Conservation (phyloP, 2,888 invertebrate species). For the Eugnorisma glareosa region DNA sequence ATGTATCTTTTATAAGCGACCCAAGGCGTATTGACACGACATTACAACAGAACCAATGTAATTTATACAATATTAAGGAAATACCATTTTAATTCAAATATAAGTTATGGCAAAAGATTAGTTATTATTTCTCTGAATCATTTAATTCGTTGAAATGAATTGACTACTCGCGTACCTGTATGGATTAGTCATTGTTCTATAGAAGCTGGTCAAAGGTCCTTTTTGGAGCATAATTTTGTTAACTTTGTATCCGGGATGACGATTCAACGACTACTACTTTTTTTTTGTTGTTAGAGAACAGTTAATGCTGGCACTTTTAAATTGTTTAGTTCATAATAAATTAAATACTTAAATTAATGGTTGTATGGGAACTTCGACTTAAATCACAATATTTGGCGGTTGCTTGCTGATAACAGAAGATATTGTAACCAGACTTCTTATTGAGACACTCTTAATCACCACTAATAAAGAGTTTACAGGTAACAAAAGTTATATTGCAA, state of each 20-base stretch:
- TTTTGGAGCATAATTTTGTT: background rate
- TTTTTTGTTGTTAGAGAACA: background rate
- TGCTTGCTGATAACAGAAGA: no score
- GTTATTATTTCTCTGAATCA: slow-evolving; percentile 34
- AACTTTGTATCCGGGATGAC: slow-evolving; percentile 35
- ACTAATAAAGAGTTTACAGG: no score
- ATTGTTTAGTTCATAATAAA: background rate
- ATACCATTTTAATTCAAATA: slow-evolving; percentile 25
- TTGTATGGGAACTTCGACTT: no score
- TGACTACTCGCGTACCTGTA: slow-evolving; percentile 33
- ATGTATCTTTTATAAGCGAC: slow-evolving; percentile 67
- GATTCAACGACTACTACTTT: background rate
- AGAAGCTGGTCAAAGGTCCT: background rate
- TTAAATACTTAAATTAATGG: no score
- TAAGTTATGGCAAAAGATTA: slow-evolving; percentile 32
- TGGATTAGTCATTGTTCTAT: slow-evolving; percentile 40
- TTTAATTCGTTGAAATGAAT: slow-evolving; percentile 33
- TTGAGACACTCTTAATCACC: no score
- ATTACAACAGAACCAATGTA: slow-evolving; percentile 66
- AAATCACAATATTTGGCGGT: no score
- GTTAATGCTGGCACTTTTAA: background rate
- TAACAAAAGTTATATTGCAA: no score
- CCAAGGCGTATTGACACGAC: slow-evolving; percentile 66
- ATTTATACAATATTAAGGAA: slow-evolving; percentile 68
- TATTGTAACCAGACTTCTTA: no score